A percentile compares a stretch with the other conserved stretches of the same genome.
These are phyloP conservation scores for Pseudomyrmex pallidus DNA, from an alignment of 1,140 invertebrate genomes.

Conservation along the genomic window DNA sequence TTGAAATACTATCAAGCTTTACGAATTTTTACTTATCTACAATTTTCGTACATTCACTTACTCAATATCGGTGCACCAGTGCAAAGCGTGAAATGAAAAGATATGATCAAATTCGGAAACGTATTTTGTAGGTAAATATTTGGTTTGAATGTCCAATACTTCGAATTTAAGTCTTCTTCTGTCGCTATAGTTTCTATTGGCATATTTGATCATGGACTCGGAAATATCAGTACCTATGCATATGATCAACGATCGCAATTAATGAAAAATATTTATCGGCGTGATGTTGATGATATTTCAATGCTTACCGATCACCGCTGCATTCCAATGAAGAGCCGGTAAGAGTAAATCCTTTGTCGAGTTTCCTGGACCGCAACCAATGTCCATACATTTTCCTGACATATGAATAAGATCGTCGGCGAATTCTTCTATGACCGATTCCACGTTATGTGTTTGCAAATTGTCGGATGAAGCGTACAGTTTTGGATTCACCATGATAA, in stretches of 20 bases:
- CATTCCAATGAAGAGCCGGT: not conserved
- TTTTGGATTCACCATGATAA: not conserved
- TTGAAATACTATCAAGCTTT: no score
- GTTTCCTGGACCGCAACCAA: constrained; percentile 17
- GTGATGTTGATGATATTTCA: not conserved
- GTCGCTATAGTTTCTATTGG: not conserved
- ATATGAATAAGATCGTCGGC: not conserved
- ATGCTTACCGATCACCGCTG: constrained; percentile 9
- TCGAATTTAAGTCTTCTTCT: not conserved
- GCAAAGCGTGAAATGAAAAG: constrained; percentile 18
- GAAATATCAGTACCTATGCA: constrained; percentile 12
- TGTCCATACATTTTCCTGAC: constrained; percentile 31
- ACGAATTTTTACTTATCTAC: not conserved
- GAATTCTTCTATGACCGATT: constrained; percentile 13
- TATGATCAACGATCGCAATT: not conserved
- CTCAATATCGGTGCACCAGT: not conserved
- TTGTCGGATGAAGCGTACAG: not conserved
- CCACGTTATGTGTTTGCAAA: not conserved
- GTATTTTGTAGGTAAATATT: not conserved
- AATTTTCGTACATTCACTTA: not conserved
- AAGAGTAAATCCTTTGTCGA: not conserved
- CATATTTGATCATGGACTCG: not conserved
- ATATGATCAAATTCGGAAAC: constrained; percentile 14
- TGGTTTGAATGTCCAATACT: constrained; percentile 11
- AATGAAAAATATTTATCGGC: not conserved